Evolutionary conservation across 2,797 vertebrate species (phyloP), one percentile per base, ranked within the genome.

Genomic region (Clarias laeviceps): DNA sequence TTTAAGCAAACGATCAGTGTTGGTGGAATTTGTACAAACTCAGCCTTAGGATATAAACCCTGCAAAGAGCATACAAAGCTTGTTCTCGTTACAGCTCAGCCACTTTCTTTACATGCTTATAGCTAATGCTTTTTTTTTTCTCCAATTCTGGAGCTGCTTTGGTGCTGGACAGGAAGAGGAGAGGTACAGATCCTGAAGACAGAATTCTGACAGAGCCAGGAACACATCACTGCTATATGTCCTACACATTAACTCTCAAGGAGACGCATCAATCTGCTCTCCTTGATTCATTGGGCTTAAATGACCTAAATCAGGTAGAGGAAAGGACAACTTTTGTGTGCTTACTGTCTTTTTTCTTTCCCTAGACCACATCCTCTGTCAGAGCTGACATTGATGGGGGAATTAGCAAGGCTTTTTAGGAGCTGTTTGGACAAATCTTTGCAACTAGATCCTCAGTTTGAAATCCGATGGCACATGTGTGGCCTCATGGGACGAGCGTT

Each of bases 231-330:
- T 89, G 90, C 88, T 89, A 85, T 85, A 81, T 93, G 92, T 92
- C 93, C 94, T 94, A 76, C 91, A 89, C 91, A 93, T 93, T 91
- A 92, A 92, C 92, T 94, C 89, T 92, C 96, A 96, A 96, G 95
- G 96, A 96, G 95, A 95, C 87, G 90, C 94, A 95, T 96, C 95
- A 96, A 91, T 96, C 94, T 95, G 54, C 27, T 83, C 92, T 37
- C 37, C 37, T 37, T 37, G 94, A 95, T 94, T 95, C 93, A 94
- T 93, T 95, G 95, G 94, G 95, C 91, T 92, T 93, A 96, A 95
- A 95, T 95, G 94, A 94, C 94, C 91, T 94, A 94, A 95, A 93
- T 94, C 91, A 93, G 92, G 93, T 94, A 79, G 74, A 80, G 91
- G 90, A 89, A 87, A 93, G 91, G 84, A 89, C 89, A 93, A 89